Evolutionary conservation across 2,113 vertebrate genomes (phyloP).

Genomic region (Micronisus gabar): DNA sequence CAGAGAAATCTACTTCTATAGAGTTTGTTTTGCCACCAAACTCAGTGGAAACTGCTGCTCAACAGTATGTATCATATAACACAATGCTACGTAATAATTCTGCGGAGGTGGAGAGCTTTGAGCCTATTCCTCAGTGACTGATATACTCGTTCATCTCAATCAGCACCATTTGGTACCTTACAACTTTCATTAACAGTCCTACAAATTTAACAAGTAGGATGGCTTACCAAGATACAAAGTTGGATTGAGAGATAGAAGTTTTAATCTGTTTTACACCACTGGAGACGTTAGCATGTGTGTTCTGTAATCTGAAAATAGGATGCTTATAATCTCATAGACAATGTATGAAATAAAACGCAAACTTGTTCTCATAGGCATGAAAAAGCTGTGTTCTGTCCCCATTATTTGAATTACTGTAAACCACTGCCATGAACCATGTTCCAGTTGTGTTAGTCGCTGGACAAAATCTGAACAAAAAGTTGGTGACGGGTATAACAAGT

Average conservation of each 20-base stretch:
- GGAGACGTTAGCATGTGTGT: background rate
- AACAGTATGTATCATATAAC: slow-evolving; percentile 42
- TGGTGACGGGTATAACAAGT: background rate
- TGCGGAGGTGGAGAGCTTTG: slow-evolving; percentile 56
- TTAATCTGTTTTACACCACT: background rate
- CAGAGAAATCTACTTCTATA: background rate
- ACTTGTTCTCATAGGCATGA: background rate
- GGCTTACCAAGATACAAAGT: slow-evolving; percentile 14
- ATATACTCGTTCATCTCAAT: slow-evolving; percentile 56
- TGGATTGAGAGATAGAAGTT: slow-evolving; percentile 32
- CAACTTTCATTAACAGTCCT: slow-evolving; percentile 58
- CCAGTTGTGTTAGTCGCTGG: background rate
- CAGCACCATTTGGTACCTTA: slow-evolving; percentile 60
- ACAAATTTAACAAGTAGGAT: slow-evolving; percentile 55
- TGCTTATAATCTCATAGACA: background rate
- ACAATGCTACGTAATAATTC: slow-evolving; percentile 51
- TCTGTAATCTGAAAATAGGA: slow-evolving; percentile 24
- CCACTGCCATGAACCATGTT: background rate
- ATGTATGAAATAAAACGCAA: background rate
- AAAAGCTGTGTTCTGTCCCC: background rate
- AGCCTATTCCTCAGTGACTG: slow-evolving; percentile 46
- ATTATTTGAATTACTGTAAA: background rate
- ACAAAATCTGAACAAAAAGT: background rate
- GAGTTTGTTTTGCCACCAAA: slow-evolving; percentile 34
- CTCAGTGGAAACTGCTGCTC: slow-evolving; percentile 36